Conservation (phyloP, 1,140 invertebrate species). For the Aphidius gifuensis region DNA sequence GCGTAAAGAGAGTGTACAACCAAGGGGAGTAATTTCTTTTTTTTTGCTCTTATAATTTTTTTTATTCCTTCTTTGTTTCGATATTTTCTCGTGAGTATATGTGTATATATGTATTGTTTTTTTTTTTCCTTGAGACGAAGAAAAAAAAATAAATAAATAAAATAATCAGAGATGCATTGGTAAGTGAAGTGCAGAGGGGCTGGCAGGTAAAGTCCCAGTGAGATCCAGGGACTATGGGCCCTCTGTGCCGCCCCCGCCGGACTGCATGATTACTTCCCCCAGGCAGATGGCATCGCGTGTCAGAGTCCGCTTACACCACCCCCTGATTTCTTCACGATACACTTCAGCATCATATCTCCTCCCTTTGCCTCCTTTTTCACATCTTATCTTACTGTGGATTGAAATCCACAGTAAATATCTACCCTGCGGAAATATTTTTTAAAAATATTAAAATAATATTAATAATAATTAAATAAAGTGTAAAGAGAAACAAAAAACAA, state of each 20-base stretch:
- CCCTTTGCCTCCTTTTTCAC: conserved; percentile 12
- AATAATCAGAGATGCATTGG: conserved; percentile 6
- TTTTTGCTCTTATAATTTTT: conserved; percentile 3
- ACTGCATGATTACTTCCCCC: conserved; percentile 50
- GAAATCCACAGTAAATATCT: too few relatives aligned
- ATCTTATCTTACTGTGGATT: too few relatives aligned
- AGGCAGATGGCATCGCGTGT: conserved; percentile 51
- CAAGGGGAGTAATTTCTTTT: conserved; percentile 33
- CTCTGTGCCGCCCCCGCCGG: conserved; percentile 47
- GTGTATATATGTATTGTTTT: neutral
- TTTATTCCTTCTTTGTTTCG: neutral
- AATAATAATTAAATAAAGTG: too few relatives aligned
- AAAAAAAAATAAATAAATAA: neutral
- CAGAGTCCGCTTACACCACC: conserved; percentile 48
- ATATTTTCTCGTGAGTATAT: neutral
- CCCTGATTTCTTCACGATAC: conserved; percentile 21
- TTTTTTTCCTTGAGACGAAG: conserved; percentile 2
- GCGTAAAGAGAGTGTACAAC: conserved; percentile 24
- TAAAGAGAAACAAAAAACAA: too few relatives aligned
- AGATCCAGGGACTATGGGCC: conserved; percentile 14
- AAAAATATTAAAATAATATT: too few relatives aligned
- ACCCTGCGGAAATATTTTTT: too few relatives aligned
- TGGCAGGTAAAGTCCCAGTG: conserved; percentile 39
- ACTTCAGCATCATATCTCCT: conserved; percentile 18
- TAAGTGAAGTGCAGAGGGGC: conserved; percentile 22